phyloP scores from a whole-genome alignment of 2,113 vertebrate genomes.

The Apteryx owenii region DNA sequence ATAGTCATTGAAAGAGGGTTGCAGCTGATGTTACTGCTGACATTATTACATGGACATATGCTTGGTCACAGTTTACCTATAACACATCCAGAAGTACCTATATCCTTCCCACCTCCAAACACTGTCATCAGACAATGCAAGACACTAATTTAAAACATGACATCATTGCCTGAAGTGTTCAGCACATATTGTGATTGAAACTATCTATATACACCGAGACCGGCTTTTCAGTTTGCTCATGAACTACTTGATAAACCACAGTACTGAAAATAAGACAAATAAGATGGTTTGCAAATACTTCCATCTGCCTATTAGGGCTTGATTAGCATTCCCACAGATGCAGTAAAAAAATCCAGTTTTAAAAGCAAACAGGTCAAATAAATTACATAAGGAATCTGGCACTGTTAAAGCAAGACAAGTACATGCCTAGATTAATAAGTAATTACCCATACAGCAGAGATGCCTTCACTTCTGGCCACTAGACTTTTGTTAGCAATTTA shows the following conservation, averaged over 20 bases:
- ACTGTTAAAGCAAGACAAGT: neutral
- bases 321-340: slow-evolving; percentile 35
- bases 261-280: slow-evolving; percentile 43
- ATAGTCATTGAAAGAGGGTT: neutral
- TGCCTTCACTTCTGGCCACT: neutral
- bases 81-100: neutral
- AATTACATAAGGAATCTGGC: slow-evolving; percentile 28
- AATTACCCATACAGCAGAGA: neutral
- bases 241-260: slow-evolving; percentile 53
- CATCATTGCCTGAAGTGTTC: neutral
- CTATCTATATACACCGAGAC: neutral
- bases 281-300: slow-evolving; percentile 42
- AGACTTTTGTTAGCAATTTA: neutral
- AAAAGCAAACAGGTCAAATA: slow-evolving; percentile 38
- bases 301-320: slow-evolving; percentile 22
- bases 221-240: slow-evolving; percentile 18
- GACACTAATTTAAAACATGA: neutral
- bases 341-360: slow-evolving; percentile 5
- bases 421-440: slow-evolving; percentile 10
- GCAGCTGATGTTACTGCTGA: neutral
- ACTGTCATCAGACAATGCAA: neutral
- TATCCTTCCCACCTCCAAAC: neutral
- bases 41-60: neutral
- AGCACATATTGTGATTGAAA: neutral
- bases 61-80: neutral